Evolutionary conservation across 2,113 vertebrate genomes (phyloP), one percentile per base, ranked within the genome.

Genomic region (Octodon degus): DNA sequence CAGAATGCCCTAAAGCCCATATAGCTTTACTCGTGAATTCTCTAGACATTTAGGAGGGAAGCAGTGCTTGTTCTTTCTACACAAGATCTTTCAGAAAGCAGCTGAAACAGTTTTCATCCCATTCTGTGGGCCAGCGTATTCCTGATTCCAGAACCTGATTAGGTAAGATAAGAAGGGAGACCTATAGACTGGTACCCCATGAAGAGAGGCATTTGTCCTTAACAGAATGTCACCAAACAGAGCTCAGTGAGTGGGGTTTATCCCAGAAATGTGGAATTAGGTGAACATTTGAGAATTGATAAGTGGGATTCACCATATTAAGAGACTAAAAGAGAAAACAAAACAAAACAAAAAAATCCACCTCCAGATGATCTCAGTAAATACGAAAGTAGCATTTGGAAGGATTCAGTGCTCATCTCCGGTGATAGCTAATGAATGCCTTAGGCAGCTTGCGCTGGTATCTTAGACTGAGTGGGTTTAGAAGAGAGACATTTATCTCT

Each of bases 11-110:
- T 63, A 62, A 83, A 79, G 83, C n/a, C 11, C 34, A 30, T n/a
- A 9, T 58, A 30, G 47, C 70, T 72, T 70, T 43, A 68, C 22
- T 84, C 25, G 50, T 83, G 68, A 91, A 62, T 88, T 88, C 68
- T 70, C 30, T 40, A 84, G 34, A 63, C 20, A 43, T 79, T 70
- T 84, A 91, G 40, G 62, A 85, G 68, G 82, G 34, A 89, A 70
- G 43, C 63, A 68, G 62, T n/a, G 62, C 40, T 22, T 76, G 27
- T 80, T 94, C 40, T 88, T 80, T 94, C 40, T 88, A 9, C 53
- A n/a, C 12, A 88, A 87, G 47, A 6, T 50, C 62, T 92, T 65
- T 86, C 70, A 91, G 79, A 85, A 94, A 92, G 40, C 40, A 63
- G 53, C 1, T 40, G 68, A 70, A n/a, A 70, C 68, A 37, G 68